Evolutionary conservation across 2,113 vertebrate genomes (phyloP).

Genomic region (Micromys minutus): DNA sequence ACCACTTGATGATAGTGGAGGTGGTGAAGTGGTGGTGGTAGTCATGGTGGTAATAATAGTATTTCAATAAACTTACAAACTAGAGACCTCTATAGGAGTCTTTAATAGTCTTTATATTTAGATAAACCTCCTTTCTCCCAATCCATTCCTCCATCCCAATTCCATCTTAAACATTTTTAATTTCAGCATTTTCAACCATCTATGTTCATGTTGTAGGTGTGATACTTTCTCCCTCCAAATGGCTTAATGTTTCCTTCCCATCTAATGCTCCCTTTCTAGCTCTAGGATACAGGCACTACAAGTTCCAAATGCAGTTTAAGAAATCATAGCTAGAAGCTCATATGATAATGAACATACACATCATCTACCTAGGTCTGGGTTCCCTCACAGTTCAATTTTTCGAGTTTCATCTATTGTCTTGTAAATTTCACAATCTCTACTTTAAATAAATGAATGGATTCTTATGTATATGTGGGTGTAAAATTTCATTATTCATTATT

Average conservation of each 20-base stretch:
- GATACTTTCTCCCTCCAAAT: neutral
- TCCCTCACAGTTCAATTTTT: neutral
- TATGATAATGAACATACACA: neutral
- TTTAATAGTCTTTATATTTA: too few species aligned
- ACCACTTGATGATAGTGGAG: neutral
- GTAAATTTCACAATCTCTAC: neutral
- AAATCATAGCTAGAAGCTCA: neutral
- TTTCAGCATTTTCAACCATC: too few species aligned
- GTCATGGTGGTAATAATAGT: neutral
- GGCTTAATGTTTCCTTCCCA: neutral
- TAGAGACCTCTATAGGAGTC: neutral
- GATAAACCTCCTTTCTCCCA: neutral
- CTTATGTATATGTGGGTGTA: too few species aligned
- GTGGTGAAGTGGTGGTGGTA: neutral
- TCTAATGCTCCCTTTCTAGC: neutral
- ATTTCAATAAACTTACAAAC: neutral
- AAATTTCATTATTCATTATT: neutral
- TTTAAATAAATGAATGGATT: neutral
- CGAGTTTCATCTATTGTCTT: neutral
- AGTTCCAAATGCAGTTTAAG: neutral
- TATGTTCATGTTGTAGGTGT: neutral
- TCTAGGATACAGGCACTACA: neutral
- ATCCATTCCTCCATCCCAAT: neutral
- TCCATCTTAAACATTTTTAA: neutral
- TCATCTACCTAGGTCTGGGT: neutral